phyloP scores from a whole-genome alignment of 2,888 invertebrate species.

The Xanthia icteritia region DNA sequence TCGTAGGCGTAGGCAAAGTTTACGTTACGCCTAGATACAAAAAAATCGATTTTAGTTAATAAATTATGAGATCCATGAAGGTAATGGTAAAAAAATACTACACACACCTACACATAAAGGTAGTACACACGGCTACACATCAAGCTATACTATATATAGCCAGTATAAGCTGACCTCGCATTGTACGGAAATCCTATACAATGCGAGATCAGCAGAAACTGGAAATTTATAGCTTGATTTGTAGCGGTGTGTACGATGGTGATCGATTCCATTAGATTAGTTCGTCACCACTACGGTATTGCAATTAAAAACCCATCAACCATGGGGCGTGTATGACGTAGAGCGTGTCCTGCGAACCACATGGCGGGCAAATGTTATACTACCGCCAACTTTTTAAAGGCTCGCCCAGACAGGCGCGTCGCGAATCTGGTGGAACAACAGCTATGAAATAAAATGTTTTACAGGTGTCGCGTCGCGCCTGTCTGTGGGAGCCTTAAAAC shows the following conservation, averaged over 20 bases:
- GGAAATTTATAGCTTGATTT: too few relatives aligned
- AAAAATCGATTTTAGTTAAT: background rate
- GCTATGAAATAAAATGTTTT: too few relatives aligned
- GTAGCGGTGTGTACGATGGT: background rate
- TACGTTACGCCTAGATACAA: too few relatives aligned
- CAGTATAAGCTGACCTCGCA: too few relatives aligned
- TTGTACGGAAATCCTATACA: too few relatives aligned
- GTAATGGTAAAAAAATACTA: background rate
- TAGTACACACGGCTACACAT: background rate
- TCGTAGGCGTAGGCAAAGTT: too few relatives aligned
- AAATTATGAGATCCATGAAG: background rate
- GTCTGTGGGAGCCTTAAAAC: background rate
- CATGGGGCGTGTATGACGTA: constrained; percentile 4
- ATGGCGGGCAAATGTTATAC: background rate
- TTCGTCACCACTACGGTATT: constrained; percentile 24
- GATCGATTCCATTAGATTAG: constrained; percentile 38
- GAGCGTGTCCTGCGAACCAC: constrained; percentile 1
- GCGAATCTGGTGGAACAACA: too few relatives aligned
- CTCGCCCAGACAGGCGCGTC: too few relatives aligned
- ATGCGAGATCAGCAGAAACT: too few relatives aligned
- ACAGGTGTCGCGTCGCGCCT: too few relatives aligned
- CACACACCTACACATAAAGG: background rate
- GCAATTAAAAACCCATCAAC: constrained; percentile 49
- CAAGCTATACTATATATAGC: too few relatives aligned
- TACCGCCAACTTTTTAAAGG: background rate